Evolutionary conservation across 2,888 invertebrate genomes (phyloP), one percentile per base, ranked within the genome.

Genomic region (Eupithecia tripunctaria): DNA sequence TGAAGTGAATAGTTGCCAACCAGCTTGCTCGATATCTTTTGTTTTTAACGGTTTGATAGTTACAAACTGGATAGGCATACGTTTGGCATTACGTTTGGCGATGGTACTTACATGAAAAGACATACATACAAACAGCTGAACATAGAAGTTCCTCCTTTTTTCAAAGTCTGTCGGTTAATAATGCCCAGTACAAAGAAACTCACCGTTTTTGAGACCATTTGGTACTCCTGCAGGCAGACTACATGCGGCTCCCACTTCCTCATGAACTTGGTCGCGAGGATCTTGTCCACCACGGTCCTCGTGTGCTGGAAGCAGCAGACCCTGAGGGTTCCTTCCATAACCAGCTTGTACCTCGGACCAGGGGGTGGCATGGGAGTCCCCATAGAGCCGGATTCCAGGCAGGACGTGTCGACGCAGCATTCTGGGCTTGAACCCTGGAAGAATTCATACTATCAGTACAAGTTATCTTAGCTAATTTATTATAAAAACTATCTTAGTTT

Each of bases 171-270:
- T 25, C 2, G 1, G 14, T 25, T 56, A 21, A 32, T 0, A 32
- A 4, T 32, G 32, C 32, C 32, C 32, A 32, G 8, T 12, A 27
- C 59, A 27, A 38, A 60, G 36, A 67, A 68, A 87, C 96, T 95
- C 87, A 97, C 97, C 94, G 96, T 96, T 91, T 96, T 96, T 1
- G 97, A 97, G 62, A 95, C 93, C 65, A 97, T 96, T 81, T 96
- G 95, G 71, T 96, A 95, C 79, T 96, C 96, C 80, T 95, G 95
- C 78, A 97, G 91, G 81, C 95, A 95, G 14, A 97, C 94, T 81
- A 96, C 96, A 87, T 97, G 97, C 56, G 95, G 96, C 88, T 97
- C 97, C 97, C 97, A 97, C 76, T 97, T 93, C 68, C 97, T 92
- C 56, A 97, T 94, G 87, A 97, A 97, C 88, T 97, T 97, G 77